These are phyloP conservation scores for Nibea albiflora DNA, from an alignment of 2,113 vertebrate genomes.

Conservation along the genomic window DNA sequence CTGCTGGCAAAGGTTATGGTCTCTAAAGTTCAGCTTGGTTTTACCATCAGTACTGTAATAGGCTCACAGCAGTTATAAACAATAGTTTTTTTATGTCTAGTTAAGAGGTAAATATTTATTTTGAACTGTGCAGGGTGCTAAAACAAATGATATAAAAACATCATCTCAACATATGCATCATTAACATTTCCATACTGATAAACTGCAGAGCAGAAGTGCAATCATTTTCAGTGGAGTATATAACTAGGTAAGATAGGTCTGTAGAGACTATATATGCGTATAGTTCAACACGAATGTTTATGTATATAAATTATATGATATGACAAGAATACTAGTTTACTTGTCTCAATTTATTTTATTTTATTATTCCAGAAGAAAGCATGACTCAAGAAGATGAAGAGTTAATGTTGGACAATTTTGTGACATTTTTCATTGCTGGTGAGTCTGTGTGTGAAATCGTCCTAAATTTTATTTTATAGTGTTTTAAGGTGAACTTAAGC, in stretches of 20 bases:
- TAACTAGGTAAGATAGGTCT: neutral
- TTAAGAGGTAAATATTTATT: neutral
- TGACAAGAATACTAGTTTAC: neutral
- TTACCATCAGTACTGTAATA: neutral
- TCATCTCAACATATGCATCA: neutral
- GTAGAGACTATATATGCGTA: neutral
- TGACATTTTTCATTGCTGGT: constrained; percentile 96
- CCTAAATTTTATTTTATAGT: neutral
- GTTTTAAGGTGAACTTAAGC: neutral
- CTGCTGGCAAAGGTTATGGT: constrained; percentile 73
- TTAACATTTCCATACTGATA: too few species aligned
- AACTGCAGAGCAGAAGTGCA: neutral
- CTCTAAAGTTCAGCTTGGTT: too few species aligned
- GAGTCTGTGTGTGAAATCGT: constrained; percentile 52
- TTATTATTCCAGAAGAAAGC: constrained; percentile 81
- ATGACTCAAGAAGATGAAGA: constrained; percentile 85
- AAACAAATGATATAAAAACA: neutral
- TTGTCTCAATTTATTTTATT: neutral
- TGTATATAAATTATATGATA: neutral
- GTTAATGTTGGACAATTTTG: constrained; percentile 92
- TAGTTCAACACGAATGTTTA: neutral
- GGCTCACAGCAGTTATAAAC: neutral
- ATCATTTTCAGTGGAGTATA: neutral
- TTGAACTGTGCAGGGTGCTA: neutral
- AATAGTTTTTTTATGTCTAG: neutral